A percentile compares a stretch with the other conserved stretches of the same genome.
Conservation (phyloP, 2,888 invertebrate genomes). For the Agonopterix alstromeriana region DNA sequence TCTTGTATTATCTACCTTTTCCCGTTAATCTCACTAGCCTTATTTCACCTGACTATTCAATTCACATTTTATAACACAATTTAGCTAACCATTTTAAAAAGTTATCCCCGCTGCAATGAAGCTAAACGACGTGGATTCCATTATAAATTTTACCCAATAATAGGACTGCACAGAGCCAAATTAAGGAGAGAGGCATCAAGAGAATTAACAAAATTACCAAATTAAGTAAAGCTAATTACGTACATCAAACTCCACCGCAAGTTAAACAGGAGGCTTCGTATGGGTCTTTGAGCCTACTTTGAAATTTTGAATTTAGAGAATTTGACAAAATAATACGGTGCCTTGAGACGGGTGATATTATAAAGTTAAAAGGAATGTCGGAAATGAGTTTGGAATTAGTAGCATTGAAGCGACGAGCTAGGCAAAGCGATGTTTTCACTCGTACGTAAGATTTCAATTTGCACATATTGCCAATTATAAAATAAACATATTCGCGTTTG, state of each 20-base stretch:
- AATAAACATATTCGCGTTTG: too few relatives aligned
- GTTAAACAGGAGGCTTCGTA: conserved; percentile 32
- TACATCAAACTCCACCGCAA: conserved; percentile 51
- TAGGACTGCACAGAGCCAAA: conserved; percentile 34
- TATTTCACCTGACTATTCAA: too few relatives aligned
- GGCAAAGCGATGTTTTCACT: too few relatives aligned
- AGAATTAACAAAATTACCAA: conserved; percentile 47
- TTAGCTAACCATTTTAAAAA: conserved; percentile 1
- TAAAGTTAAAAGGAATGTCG: too few relatives aligned
- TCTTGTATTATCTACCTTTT: too few relatives aligned
- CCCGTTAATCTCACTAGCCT: too few relatives aligned
- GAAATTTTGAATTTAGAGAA: neutral
- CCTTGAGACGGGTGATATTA: too few relatives aligned
- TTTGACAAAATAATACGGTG: too few relatives aligned
- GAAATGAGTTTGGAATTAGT: too few relatives aligned
- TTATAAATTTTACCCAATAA: conserved; percentile 42
- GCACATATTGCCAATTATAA: too few relatives aligned
- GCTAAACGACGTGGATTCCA: conserved; percentile 23
- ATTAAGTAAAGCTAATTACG: conserved; percentile 57
- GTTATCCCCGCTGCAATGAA: conserved; percentile 5
- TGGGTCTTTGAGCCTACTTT: conserved; percentile 11
- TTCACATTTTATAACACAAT: neutral
- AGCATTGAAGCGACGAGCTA: too few relatives aligned
- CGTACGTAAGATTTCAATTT: too few relatives aligned
- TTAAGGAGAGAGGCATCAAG: conserved; percentile 33